A percentile compares a stretch with the other conserved stretches of the same genome.
These are phyloP conservation scores for Physella acuta DNA, from an alignment of 1,140 invertebrate species.

Conservation along the genomic window DNA sequence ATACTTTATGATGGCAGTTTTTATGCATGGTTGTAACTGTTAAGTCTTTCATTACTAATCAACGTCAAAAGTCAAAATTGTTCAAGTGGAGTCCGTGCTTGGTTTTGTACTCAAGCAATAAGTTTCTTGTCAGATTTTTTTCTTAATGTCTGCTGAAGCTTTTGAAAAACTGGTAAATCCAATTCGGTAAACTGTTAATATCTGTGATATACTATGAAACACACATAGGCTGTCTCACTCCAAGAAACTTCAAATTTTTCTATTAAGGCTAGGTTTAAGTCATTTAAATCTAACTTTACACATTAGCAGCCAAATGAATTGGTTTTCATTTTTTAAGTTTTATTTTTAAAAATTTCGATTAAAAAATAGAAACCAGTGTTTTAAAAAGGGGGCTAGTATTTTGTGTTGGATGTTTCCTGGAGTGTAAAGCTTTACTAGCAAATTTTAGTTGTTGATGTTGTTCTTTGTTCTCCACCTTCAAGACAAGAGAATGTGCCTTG, in stretches of 20 bases:
- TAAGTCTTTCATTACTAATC: no score
- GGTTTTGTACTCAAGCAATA: no score
- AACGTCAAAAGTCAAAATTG: neutral
- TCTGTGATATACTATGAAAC: neutral
- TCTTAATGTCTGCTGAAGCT: no score
- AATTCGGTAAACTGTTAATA: no score
- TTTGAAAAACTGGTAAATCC: no score
- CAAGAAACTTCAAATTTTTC: neutral
- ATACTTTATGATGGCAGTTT: neutral
- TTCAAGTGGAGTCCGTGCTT: neutral
- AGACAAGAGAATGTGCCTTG: conserved; percentile 19
- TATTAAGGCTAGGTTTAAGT: neutral
- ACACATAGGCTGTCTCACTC: neutral
- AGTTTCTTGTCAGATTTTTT: no score
- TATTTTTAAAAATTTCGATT: no score
- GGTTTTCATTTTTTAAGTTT: neutral
- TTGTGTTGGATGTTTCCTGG: neutral
- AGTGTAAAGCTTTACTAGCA: neutral
- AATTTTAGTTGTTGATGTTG: neutral
- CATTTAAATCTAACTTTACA: neutral
- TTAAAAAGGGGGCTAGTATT: neutral
- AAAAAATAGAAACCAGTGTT: neutral
- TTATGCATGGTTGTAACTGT: neutral
- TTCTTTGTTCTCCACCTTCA: neutral
- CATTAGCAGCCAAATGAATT: neutral